A percentile compares a stretch with the other conserved stretches of the same genome.
Evolutionary conservation across 2,888 invertebrate species (phyloP).

Genomic region (Ptilodon capucinus): DNA sequence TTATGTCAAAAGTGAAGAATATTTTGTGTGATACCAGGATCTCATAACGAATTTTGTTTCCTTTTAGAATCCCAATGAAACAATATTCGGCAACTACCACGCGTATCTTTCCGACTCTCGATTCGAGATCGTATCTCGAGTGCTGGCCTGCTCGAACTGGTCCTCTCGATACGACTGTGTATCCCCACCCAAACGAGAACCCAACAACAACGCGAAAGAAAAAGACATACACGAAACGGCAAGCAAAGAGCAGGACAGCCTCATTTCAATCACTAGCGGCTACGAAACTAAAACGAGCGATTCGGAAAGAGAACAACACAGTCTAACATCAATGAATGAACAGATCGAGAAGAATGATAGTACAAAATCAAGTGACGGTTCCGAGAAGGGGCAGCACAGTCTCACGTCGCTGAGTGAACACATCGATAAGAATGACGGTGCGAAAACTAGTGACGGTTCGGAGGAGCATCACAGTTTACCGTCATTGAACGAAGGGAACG

Average conservation of each 20-base stretch:
- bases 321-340: slow-evolving; percentile 30
- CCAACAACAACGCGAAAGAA: slow-evolving; percentile 65
- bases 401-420: slow-evolving; percentile 29
- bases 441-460: slow-evolving; percentile 40
- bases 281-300: slow-evolving; percentile 61
- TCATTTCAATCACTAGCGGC: slow-evolving; percentile 73
- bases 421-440: background rate
- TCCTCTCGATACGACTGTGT: slow-evolving; percentile 88
- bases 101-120: slow-evolving; percentile 94
- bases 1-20: too few relatives aligned
- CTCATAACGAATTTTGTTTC: background rate
- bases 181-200: slow-evolving; percentile 66
- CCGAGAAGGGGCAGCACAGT: slow-evolving; percentile 44
- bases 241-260: slow-evolving; percentile 68
- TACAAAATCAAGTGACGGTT: slow-evolving; percentile 50
- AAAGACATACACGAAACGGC: slow-evolving; percentile 56
- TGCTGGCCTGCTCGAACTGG: slow-evolving; percentile 90
- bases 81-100: slow-evolving; percentile 90
- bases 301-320: slow-evolving; percentile 45
- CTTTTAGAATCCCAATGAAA: slow-evolving; percentile 82
- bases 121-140: slow-evolving; percentile 88
- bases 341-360: background rate
- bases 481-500: slow-evolving; percentile 54
- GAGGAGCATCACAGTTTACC: slow-evolving; percentile 64
- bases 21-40: too few relatives aligned